Conservation (phyloP, 2,888 invertebrate genomes). For the Philereme transversata region DNA sequence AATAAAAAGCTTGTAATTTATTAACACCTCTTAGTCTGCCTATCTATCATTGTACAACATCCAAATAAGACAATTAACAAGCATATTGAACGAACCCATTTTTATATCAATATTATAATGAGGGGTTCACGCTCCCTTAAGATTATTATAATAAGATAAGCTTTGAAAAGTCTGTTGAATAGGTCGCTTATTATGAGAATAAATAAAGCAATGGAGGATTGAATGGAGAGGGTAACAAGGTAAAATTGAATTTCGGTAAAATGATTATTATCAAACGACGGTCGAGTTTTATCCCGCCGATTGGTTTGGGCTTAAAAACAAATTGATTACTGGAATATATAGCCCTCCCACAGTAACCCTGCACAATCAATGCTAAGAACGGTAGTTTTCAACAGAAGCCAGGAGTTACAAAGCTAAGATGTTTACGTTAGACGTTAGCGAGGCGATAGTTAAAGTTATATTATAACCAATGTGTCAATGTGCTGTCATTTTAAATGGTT, state of each 20-base stretch:
- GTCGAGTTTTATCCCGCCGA: slow-evolving; percentile 44
- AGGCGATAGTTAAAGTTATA: too few relatives aligned
- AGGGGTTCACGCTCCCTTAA: slow-evolving; percentile 25
- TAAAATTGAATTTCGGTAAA: slow-evolving; percentile 47
- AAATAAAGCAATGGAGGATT: slow-evolving; percentile 40
- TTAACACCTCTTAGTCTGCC: too few relatives aligned
- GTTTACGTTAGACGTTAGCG: too few relatives aligned
- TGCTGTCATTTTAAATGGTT: too few relatives aligned
- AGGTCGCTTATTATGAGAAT: slow-evolving; percentile 35
- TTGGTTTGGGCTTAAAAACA: slow-evolving; percentile 46
- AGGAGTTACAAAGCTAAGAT: too few relatives aligned
- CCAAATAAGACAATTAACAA: not conserved
- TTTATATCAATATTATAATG: slow-evolving; percentile 14
- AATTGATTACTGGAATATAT: slow-evolving; percentile 42
- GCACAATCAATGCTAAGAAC: too few relatives aligned
- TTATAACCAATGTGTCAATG: too few relatives aligned
- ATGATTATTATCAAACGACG: slow-evolving; percentile 48
- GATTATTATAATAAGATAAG: slow-evolving; percentile 31
- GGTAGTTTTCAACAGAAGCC: too few relatives aligned
- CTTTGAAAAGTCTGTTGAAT: slow-evolving; percentile 33
- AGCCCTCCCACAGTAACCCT: too few relatives aligned
- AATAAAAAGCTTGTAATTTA: too few relatives aligned
- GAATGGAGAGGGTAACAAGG: slow-evolving; percentile 34
- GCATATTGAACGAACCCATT: slow-evolving; percentile 2
- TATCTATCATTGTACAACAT: too few relatives aligned